Percentiles rank a stretch among this genome's conserved stretches.
Evolutionary conservation across 37 sponge, comb jelly and placozoan genomes (phyloP).

Genomic region (Oopsacas minuta): DNA sequence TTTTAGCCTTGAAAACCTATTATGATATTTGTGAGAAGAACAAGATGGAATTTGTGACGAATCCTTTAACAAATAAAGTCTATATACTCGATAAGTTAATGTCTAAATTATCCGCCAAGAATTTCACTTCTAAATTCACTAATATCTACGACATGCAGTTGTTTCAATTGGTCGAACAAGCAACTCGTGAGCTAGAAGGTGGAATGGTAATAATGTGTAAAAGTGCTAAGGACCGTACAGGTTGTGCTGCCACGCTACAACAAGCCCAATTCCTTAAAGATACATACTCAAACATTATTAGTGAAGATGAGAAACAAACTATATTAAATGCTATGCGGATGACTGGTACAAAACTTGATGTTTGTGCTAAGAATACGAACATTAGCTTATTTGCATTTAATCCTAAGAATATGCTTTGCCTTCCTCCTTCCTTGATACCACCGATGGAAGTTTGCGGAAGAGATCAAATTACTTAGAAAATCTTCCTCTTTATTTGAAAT

Average conservation of each 20-base stretch:
- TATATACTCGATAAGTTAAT: background rate
- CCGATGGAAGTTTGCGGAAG: background rate
- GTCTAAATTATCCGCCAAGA: background rate
- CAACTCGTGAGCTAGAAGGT: background rate
- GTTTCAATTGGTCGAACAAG: constrained; percentile 8
- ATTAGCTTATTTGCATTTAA: background rate
- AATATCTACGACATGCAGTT: background rate
- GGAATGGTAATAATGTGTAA: background rate
- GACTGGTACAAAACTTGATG: background rate
- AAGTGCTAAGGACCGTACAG: background rate
- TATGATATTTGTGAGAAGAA: background rate
- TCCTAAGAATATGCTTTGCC: background rate
- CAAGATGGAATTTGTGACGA: background rate
- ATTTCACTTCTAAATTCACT: background rate
- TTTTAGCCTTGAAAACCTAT: background rate
- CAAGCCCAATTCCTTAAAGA: background rate
- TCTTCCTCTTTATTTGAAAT: too few relatives aligned
- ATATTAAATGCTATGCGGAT: background rate
- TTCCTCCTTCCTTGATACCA: background rate
- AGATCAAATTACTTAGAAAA: background rate
- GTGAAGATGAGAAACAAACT: background rate
- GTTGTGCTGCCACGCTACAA: background rate
- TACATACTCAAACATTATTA: background rate
- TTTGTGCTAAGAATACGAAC: background rate
- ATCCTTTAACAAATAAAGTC: background rate